Base-by-base conservation (phyloP, 2,888 invertebrate genomes). In the Lepidocyrtinus sp. region DNA sequence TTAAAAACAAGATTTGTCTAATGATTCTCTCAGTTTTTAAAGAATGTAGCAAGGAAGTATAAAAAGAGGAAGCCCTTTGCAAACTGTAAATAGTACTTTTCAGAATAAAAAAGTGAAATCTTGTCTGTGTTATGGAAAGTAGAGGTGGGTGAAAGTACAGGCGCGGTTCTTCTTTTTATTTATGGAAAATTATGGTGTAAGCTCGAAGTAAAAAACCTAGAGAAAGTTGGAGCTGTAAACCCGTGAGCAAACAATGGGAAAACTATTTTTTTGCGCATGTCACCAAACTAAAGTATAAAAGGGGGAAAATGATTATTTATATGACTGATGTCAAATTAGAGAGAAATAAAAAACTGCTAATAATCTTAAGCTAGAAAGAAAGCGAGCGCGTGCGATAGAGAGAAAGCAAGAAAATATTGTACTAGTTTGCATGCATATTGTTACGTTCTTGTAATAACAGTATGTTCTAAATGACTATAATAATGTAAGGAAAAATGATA, bases 101-200 rank as follows among this genome's bases (percentile, higher is more conserved):
- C 50, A 25, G 9, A 17, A 27, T 64, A 65, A 70, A 76, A 36
- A 36, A 12, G 55, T n/a, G 55, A 55, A 80, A 75, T 80, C 75
- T 67, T 80, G 80, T 80, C 80, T 80, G 80, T 80, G 80, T 80
- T 80, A 78, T 67, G 63, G 25, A 46, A 67, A 67, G 46, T 21
- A 15, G 17, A n/a, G 27, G 27, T 21, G 45, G 12, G 27, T 26
- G 65, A 9, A n/a, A n/a, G n/a, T n/a, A n/a, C n/a, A n/a, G n/a
- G n/a, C n/a, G n/a, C n/a, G n/a, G n/a, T n/a, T n/a, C n/a, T n/a
- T n/a, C n/a, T n/a, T n/a, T n/a, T n/a, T n/a, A n/a, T n/a, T n/a
- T n/a, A n/a, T n/a, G n/a, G n/a, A n/a, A n/a, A n/a, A n/a, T n/a
- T n/a, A n/a, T n/a, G n/a, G n/a, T n/a, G n/a, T n/a, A n/a, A n/a